Evolutionary conservation across 1,140 invertebrate species (phyloP).

Genomic region (Pseudomyrmex dendroicus): DNA sequence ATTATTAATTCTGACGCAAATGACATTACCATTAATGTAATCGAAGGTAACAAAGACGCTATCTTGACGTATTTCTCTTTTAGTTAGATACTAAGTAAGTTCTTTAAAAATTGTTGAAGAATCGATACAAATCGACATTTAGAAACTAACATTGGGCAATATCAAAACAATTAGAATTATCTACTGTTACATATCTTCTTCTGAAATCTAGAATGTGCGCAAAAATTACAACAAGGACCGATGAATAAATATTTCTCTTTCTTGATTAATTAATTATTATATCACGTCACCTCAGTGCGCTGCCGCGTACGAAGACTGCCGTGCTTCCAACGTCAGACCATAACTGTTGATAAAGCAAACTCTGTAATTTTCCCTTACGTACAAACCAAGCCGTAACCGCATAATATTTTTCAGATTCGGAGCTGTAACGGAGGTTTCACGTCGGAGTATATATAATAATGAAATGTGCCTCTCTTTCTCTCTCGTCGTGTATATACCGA

Average conservation of each 20-base stretch:
- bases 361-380: neutral
- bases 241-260: neutral
- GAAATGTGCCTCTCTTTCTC: slow-evolving; percentile 17
- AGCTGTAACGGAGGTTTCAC: neutral
- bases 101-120: neutral
- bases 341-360: slow-evolving; percentile 16
- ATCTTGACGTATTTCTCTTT: neutral
- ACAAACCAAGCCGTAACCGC: slow-evolving; percentile 6
- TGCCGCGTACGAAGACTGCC: too few species aligned
- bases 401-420: slow-evolving; percentile 21
- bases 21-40: slow-evolving; percentile 16
- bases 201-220: too few species aligned
- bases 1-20: slow-evolving; percentile 37
- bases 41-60: neutral
- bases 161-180: too few species aligned
- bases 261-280: slow-evolving; percentile 41
- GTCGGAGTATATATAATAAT: slow-evolving; percentile 25
- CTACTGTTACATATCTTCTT: too few species aligned
- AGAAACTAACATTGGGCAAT: neutral
- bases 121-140: neutral
- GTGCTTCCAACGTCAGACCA: neutral
- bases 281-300: neutral
- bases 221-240: too few species aligned
- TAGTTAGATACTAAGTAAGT: neutral
- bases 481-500: slow-evolving; percentile 4